Evolutionary conservation across 2,113 vertebrate species (phyloP).

Genomic region (Benitochromis conjunctus): DNA sequence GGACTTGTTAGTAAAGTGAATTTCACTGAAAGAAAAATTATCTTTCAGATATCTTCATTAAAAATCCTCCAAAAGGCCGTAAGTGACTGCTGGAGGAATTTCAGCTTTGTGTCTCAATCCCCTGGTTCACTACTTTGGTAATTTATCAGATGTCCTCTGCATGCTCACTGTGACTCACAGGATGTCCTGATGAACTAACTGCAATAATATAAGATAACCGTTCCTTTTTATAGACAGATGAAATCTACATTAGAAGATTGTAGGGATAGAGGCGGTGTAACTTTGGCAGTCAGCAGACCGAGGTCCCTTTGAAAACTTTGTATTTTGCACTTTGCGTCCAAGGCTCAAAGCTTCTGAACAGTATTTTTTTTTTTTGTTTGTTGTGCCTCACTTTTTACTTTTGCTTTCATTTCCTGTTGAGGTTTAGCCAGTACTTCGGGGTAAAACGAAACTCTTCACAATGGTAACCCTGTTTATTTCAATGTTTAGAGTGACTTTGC

Average conservation of each 20-base stretch:
- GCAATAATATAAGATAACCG: neutral
- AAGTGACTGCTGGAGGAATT: neutral
- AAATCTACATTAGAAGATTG: accelerated
- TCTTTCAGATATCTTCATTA: neutral
- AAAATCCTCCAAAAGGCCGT: neutral
- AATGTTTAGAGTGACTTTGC: neutral
- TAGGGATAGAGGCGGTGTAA: neutral
- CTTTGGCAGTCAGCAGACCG: neutral
- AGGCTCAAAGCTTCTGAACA: neutral
- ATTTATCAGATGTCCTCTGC: neutral
- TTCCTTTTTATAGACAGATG: neutral
- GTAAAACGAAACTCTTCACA: neutral
- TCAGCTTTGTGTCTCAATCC: neutral
- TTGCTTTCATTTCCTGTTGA: neutral
- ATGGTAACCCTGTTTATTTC: accelerated
- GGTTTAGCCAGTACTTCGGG: neutral
- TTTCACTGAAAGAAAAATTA: neutral
- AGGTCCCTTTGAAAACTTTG: neutral
- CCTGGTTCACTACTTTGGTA: neutral
- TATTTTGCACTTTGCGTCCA: neutral
- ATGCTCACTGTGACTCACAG: neutral
- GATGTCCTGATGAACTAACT: neutral
- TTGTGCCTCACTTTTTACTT: neutral
- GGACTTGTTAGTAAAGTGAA: neutral
- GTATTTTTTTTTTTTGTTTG: neutral